Evolutionary conservation across 1,140 invertebrate species (phyloP).

Genomic region (Penaeus chinensis): DNA sequence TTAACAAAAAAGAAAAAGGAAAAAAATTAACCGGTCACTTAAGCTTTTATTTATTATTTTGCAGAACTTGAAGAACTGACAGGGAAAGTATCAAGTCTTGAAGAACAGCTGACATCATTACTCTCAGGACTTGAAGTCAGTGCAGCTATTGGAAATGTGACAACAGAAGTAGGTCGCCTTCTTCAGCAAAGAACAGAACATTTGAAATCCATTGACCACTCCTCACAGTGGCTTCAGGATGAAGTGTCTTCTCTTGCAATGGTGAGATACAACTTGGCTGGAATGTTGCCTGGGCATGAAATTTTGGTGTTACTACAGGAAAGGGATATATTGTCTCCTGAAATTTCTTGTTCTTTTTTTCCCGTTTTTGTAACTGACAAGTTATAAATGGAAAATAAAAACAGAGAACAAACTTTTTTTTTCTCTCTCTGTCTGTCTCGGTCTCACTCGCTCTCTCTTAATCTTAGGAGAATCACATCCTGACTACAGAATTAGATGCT

Average conservation of each 20-base stretch:
- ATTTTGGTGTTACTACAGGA: too few species aligned
- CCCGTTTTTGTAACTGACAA: too few species aligned
- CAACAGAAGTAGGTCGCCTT: conserved; percentile 37
- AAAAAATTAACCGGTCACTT: neutral
- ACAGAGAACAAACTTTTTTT: too few species aligned
- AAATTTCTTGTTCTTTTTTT: too few species aligned
- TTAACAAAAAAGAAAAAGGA: neutral
- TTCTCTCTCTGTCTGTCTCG: neutral
- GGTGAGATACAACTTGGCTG: neutral
- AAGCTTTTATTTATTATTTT: neutral
- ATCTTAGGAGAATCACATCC: conserved; percentile 24
- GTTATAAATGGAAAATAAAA: too few species aligned
- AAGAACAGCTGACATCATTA: conserved; percentile 28
- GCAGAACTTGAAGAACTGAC: conserved; percentile 31
- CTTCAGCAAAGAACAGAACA: conserved; percentile 29
- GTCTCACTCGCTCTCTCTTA: neutral
- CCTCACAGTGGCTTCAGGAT: conserved; percentile 33
- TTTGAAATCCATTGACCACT: conserved; percentile 22
- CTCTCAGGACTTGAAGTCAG: conserved; percentile 36
- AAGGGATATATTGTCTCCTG: too few species aligned
- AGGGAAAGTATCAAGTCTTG: conserved; percentile 12
- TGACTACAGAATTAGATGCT: conserved; percentile 5
- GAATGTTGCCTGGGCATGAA: too few species aligned
- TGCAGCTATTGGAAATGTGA: conserved; percentile 38
- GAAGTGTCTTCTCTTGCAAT: conserved; percentile 28